phyloP scores from a whole-genome alignment of 1,140 invertebrate genomes.

The Caenorhabditis inopinata region DNA sequence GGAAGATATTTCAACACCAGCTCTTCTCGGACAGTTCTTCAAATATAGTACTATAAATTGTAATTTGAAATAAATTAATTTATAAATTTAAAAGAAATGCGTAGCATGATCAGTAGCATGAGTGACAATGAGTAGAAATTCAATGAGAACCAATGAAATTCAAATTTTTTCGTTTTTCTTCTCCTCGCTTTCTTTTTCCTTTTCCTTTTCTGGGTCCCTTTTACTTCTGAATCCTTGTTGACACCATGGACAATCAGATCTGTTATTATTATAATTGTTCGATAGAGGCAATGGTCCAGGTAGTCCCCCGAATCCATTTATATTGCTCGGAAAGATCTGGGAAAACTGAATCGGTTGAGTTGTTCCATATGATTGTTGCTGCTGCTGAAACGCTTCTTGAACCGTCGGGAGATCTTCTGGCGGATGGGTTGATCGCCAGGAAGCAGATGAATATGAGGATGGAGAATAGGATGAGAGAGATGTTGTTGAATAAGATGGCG shows the following conservation, averaged over 20 bases:
- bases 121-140: too few relatives aligned
- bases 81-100: too few relatives aligned
- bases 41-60: too few relatives aligned
- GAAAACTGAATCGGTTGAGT: background rate
- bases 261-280: too few relatives aligned
- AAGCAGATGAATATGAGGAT: background rate
- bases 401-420: conserved; percentile 23
- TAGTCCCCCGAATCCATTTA: background rate
- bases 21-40: too few relatives aligned
- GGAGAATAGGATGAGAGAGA: background rate
- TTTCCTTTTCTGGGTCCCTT: background rate
- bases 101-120: too few relatives aligned
- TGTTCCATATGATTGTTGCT: conserved; percentile 2
- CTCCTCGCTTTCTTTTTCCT: background rate
- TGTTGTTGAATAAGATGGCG: too few relatives aligned
- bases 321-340: background rate
- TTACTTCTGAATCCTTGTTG: background rate
- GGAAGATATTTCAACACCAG: too few relatives aligned
- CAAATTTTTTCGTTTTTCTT: conserved; percentile 3
- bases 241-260: conserved; percentile 6
- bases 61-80: too few relatives aligned
- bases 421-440: conserved; percentile 1
- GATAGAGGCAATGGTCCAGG: background rate
- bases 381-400: background rate
- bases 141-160: too few relatives aligned